Evolutionary conservation across 2,888 invertebrate genomes (phyloP), one percentile per base, ranked within the genome.

Genomic region (Nezara viridula): DNA sequence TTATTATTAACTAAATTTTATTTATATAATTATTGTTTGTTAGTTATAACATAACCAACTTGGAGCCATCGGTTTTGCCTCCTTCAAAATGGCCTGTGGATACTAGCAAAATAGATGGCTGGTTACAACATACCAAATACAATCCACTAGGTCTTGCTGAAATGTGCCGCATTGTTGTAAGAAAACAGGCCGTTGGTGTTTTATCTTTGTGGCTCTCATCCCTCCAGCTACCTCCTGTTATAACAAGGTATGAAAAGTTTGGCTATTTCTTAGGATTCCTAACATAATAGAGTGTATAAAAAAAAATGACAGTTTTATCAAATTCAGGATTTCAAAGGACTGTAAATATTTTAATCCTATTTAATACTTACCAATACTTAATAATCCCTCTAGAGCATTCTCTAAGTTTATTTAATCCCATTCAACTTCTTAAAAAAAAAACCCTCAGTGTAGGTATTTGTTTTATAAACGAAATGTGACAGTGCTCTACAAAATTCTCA

Each of bases 121-220:
- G 91, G 91, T 73, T 91, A 66, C 88, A 86, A 21, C 40, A 88
- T 19, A 86, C 89, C 47, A 90, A 90, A 52, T 89, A 73, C 77
- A 90, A 89, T 32, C 90, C 90, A 0, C 77, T 91, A 21, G 86
- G 89, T 24, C 89, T 91, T 19, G 86, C 88, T 9, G 90, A 91
- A 85, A 55, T 91, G 66, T 88, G 89, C 37, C 85, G 91, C 19
- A 91, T 91, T 55, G 88, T 40, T 24, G 85, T 91, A 5, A 89
- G 90, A n/a, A 85, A 49, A 27, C 37, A 87, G 77, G 88, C 81
- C 37, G 81, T 50, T 50, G 52, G 50, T 14, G 27, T 52, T 16
- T n/a, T 88, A 50, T 52, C 88, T 12, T 10, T 73, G 7, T 88
- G 88, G 88, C 40, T 85, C 9, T 52, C 52, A 40, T 85, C 81